A percentile compares a stretch with the other conserved stretches of the same genome.
Conservation (phyloP, 2,113 vertebrate genomes). For the Channa argus region DNA sequence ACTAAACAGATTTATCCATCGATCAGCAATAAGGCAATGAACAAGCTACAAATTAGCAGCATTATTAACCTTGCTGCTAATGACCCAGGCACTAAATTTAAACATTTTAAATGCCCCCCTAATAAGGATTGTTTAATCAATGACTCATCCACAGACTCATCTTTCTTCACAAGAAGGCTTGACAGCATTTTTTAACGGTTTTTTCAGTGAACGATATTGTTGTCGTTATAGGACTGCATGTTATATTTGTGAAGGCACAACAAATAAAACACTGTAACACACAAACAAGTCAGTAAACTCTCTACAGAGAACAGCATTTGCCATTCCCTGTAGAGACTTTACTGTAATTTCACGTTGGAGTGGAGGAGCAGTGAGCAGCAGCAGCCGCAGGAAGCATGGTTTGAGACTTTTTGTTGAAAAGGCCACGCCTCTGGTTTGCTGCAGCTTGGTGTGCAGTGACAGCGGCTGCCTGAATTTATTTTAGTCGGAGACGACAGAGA, state of each 20-base stretch:
- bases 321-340: constrained; percentile 29
- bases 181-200: neutral
- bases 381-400: constrained; percentile 29
- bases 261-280: neutral
- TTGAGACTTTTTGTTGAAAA: constrained; percentile 53
- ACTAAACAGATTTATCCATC: constrained; percentile 29
- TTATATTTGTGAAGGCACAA: neutral
- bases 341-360: constrained; percentile 25
- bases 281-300: constrained; percentile 44
- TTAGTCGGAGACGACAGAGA: constrained; percentile 49
- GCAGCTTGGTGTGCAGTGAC: constrained; percentile 67
- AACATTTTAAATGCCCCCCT: constrained; percentile 32
- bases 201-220: neutral
- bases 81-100: constrained; percentile 40
- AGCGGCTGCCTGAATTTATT: constrained; percentile 53
- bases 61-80: constrained; percentile 25
- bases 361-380: constrained; percentile 7
- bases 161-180: neutral
- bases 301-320: constrained; percentile 16
- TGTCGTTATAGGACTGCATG: neutral
- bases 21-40: constrained; percentile 1
- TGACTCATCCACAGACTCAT: constrained; percentile 1
- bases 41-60: constrained; percentile 13
- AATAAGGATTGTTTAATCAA: constrained; percentile 32
- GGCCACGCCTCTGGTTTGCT: constrained; percentile 78